Evolutionary conservation across 2,113 vertebrate genomes (phyloP).

Genomic region (Narcine bancroftii): DNA sequence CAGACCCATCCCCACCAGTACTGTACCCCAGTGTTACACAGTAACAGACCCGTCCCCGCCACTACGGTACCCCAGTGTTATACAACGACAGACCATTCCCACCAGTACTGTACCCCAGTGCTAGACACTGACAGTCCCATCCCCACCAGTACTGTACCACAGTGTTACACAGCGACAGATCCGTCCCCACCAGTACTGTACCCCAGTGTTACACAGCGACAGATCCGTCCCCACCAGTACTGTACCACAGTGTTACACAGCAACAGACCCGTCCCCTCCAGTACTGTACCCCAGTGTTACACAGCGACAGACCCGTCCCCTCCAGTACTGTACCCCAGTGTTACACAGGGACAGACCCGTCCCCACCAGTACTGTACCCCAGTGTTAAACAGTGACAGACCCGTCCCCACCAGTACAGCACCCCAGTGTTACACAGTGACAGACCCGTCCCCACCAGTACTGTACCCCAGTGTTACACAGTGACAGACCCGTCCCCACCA

Average conservation of each 20-base stretch:
- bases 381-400: too few species aligned
- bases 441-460: too few species aligned
- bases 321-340: too few species aligned
- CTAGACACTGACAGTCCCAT: neutral
- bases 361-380: too few species aligned
- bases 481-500: too few species aligned
- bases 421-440: too few species aligned
- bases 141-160: neutral
- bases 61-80: slow-evolving; percentile 12
- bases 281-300: too few species aligned
- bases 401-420: too few species aligned
- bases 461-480: too few species aligned
- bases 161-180: neutral
- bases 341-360: too few species aligned
- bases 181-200: neutral
- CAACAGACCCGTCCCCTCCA: neutral
- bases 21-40: neutral
- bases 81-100: neutral
- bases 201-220: neutral
- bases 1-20: neutral
- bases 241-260: neutral
- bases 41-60: neutral
- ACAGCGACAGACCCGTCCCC: too few species aligned
- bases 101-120: neutral
- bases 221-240: neutral